Evolutionary conservation across 2,113 vertebrate genomes (phyloP).

Genomic region (Lethenteron reissneri): DNA sequence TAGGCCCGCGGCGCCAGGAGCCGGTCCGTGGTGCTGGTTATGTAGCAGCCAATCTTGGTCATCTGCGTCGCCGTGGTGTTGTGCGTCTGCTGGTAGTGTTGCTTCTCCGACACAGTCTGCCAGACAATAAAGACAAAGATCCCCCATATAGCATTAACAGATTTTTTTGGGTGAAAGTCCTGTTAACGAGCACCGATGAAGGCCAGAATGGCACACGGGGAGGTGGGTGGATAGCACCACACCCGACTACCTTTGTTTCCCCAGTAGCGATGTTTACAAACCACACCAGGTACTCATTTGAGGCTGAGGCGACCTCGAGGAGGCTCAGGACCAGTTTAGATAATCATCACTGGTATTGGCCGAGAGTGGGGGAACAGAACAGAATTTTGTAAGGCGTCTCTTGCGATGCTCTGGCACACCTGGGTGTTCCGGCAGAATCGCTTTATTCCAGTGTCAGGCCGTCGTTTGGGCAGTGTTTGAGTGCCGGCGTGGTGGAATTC

Average conservation of each 20-base stretch:
- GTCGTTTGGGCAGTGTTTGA: conserved; percentile 41
- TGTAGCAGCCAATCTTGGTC: conserved; percentile 47
- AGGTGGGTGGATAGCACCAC: too few species aligned
- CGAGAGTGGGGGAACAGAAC: too few species aligned
- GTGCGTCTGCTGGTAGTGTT: conserved; percentile 32
- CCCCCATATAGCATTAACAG: conserved; percentile 8
- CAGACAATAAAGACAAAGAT: conserved; percentile 12
- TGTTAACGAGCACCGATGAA: too few species aligned
- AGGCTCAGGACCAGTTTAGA: too few species aligned
- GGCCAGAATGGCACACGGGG: too few species aligned
- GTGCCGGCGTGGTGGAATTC: conserved; percentile 60
- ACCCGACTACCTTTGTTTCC: too few species aligned
- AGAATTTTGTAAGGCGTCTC: too few species aligned
- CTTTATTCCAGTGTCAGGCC: conserved; percentile 18
- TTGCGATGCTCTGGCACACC: conserved; percentile 22
- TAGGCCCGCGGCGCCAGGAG: conserved; percentile 37
- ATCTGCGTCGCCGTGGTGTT: conserved; percentile 54
- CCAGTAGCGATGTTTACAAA: too few species aligned
- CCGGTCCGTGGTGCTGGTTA: conserved; percentile 44
- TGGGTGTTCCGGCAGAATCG: conserved; percentile 43
- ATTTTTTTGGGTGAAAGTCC: too few species aligned
- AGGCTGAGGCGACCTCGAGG: too few species aligned
- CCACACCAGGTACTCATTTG: too few species aligned
- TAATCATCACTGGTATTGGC: too few species aligned
- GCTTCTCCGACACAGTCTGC: conserved; percentile 36